Percentiles rank a stretch among this genome's conserved stretches.
Conservation (phyloP, 1,140 invertebrate genomes). For the Papilio glaucus region DNA sequence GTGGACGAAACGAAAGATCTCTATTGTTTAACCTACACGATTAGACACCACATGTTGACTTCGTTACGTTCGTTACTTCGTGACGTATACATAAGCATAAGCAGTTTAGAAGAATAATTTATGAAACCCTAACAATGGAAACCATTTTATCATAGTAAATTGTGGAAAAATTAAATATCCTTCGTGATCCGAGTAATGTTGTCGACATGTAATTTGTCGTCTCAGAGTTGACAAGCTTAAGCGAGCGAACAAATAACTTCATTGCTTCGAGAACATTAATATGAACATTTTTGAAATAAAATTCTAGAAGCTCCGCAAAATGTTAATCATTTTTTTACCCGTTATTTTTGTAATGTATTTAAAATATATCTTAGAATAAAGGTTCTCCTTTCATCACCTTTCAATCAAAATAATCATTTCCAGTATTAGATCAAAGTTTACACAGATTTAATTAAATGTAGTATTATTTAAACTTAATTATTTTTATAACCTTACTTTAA, state of each 20-base stretch:
- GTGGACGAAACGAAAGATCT: too few relatives aligned
- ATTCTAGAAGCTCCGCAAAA: constrained; percentile 1
- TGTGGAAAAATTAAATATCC: constrained; percentile 29
- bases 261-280: constrained; percentile 35
- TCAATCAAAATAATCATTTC: neutral
- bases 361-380: neutral
- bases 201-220: constrained; percentile 35
- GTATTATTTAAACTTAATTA: neutral
- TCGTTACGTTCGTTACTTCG: neutral
- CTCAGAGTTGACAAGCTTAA: constrained; percentile 34
- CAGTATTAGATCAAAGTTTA: neutral
- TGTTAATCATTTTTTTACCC: neutral
- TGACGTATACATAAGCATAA: too few relatives aligned
- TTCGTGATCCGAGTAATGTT: constrained; percentile 26
- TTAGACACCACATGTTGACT: neutral
- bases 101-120: neutral
- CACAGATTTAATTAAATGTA: neutral
- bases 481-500: too few relatives aligned
- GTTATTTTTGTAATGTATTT: constrained; percentile 8
- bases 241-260: constrained; percentile 33
- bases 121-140: constrained; percentile 21
- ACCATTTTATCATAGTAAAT: constrained; percentile 23
- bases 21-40: neutral
- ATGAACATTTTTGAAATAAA: constrained; percentile 3
- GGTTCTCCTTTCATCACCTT: constrained; percentile 10